These are phyloP conservation scores for Irena cyanogastra DNA, from an alignment of 2,113 vertebrate genomes.

Conservation along the genomic window DNA sequence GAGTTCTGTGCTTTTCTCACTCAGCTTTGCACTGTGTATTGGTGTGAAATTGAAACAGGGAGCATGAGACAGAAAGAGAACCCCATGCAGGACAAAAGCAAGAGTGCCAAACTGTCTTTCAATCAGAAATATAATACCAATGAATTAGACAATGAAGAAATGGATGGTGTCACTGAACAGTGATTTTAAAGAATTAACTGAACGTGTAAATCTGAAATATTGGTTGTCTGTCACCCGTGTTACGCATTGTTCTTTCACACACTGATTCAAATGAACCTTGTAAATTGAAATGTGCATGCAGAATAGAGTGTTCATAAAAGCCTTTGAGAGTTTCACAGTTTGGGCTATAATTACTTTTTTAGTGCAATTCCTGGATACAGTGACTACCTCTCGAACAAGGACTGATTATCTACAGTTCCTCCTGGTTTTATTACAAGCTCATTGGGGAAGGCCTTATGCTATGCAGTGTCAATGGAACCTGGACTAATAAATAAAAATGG, in stretches of 20 bases:
- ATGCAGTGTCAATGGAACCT: neutral
- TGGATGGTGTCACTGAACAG: neutral
- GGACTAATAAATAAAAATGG: conserved; percentile 27
- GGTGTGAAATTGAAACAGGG: neutral
- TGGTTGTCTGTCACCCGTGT: neutral
- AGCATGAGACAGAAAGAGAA: neutral
- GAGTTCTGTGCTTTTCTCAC: neutral
- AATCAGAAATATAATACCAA: neutral
- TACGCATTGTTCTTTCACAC: neutral
- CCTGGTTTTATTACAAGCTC: neutral
- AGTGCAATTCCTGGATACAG: neutral
- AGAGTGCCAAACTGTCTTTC: neutral
- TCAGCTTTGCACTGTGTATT: neutral
- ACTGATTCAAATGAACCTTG: conserved; percentile 26
- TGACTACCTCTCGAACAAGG: neutral
- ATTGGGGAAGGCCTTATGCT: neutral
- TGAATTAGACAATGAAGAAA: neutral
- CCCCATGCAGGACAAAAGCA: neutral
- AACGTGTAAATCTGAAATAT: neutral
- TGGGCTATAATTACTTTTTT: conserved; percentile 24
- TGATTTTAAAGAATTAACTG: neutral
- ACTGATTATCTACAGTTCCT: neutral
- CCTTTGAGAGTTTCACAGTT: neutral
- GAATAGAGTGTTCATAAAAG: neutral
- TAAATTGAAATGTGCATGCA: conserved; percentile 13